Evolutionary conservation across 2,888 invertebrate genomes (phyloP), one percentile per base, ranked within the genome.

Genomic region (Morpho helenor): DNA sequence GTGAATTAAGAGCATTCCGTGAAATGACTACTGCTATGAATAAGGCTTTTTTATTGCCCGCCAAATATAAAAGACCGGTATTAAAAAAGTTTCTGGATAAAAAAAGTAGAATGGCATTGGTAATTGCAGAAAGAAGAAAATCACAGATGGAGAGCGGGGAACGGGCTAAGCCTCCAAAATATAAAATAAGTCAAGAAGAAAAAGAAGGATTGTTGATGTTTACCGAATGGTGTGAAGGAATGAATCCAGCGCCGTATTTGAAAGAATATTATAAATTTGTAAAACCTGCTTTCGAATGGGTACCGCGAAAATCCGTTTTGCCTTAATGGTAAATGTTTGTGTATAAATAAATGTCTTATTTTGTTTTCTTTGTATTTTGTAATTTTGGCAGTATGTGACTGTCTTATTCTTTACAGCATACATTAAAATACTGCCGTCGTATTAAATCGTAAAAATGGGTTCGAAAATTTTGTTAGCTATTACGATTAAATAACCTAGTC

Each of bases 21-120:
- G 87, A 87, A 69, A 84, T 91, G 88, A 87, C 87, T 48, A 82
- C 78, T 62, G 84, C 87, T 45, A 83, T 89, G 81, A 86, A 87
- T 64, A 89, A 82, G 69, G 89, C 90, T 7, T 90, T 90, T 65
- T 74, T 83, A 62, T 79, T 80, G 7, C 88, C 89, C 8, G 67
- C 74, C 65, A 68, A 83, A 73, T 80, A 74, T 77, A 66, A 69
- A 53, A 73, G 82, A 42, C 80, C 82, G 2, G 76, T 79, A n/a
- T 67, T 88, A 0, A 74, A 71, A 54, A 84, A 84, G 60, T 69
- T 76, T 84, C 49, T 80, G 70, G 72, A 88, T 73, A 69, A 89
- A 75, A 85, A 85, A 80, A 68, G 73, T 75, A 61, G 77, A 59
- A 68, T 68, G 10, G 69, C 69, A 31, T 74, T 69, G 71, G 82